phyloP scores from a whole-genome alignment of 35 echinoderm and acorn worm species.

The Apostichopus californicus region DNA sequence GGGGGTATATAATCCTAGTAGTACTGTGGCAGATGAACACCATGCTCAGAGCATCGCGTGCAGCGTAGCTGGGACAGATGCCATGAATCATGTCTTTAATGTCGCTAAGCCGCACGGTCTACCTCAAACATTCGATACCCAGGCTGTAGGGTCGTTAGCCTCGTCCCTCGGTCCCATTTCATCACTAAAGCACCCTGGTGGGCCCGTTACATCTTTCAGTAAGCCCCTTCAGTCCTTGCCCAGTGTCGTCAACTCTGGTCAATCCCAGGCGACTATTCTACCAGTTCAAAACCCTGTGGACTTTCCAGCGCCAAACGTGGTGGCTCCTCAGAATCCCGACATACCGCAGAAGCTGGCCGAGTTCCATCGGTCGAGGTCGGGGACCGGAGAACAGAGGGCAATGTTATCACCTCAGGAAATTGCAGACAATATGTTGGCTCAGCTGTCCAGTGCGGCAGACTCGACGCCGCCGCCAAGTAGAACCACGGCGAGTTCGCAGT shows the following conservation, averaged over 20 bases:
- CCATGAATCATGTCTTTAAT: slow-evolving; percentile 40
- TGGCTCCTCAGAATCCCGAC: slow-evolving; percentile 87
- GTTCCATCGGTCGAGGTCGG: slow-evolving; percentile 84
- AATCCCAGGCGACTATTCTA: slow-evolving; percentile 1
- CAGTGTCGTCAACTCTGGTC: slow-evolving; percentile 47
- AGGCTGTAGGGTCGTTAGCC: slow-evolving; percentile 40
- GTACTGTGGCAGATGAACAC: slow-evolving; percentile 19
- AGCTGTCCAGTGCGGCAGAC: slow-evolving; percentile 64
- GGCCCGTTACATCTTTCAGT: slow-evolving; percentile 58
- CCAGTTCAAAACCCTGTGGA: slow-evolving; percentile 75
- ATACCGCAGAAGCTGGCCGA: slow-evolving; percentile 95
- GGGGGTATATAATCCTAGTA: not conserved
- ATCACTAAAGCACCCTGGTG: not conserved
- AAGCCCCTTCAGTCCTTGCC: slow-evolving; percentile 65
- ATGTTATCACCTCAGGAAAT: slow-evolving; percentile 99
- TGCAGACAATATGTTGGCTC: slow-evolving; percentile 92
- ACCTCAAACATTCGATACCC: slow-evolving; percentile 58
- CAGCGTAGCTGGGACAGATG: not conserved
- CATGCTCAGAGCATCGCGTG: not conserved
- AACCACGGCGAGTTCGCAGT: slow-evolving; percentile 40
- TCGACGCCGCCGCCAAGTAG: slow-evolving; percentile 1
- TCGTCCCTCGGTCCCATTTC: slow-evolving; percentile 35
- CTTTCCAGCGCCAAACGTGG: slow-evolving; percentile 90
- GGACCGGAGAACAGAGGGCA: slow-evolving; percentile 60
- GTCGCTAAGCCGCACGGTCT: slow-evolving; percentile 48